Evolutionary conservation across 92 coral and sea anemone species (phyloP).

Genomic region (Parazoanthus atlanticus): DNA sequence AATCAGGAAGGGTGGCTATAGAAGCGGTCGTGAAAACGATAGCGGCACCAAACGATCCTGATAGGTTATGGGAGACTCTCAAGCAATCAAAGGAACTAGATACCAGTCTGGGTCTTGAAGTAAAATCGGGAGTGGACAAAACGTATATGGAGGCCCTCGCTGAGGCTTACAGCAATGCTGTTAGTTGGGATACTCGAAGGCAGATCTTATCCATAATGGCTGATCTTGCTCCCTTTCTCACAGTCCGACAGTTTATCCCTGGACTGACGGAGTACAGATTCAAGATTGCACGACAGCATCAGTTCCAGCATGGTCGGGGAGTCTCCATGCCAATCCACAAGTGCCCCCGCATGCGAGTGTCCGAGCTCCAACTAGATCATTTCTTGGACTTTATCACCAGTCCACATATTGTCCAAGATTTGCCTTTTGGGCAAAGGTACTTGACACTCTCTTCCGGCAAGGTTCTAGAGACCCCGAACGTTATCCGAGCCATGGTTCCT

Average conservation of each 20-base stretch:
- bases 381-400: conserved; percentile 58
- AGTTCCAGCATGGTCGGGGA: no score
- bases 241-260: no score
- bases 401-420: conserved; percentile 56
- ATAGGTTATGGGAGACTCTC: conserved; percentile 11
- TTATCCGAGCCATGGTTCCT: no score
- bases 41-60: neutral
- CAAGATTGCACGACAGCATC: no score
- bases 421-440: conserved; percentile 57
- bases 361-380: conserved; percentile 42
- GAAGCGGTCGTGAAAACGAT: conserved; percentile 14
- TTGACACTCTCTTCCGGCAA: conserved; percentile 45
- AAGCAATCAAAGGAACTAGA: conserved; percentile 14
- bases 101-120: neutral
- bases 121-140: neutral
- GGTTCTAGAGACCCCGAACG: conserved; percentile 35
- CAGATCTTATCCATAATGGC: conserved; percentile 4
- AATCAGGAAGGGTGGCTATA: neutral
- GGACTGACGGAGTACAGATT: no score
- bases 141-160: neutral
- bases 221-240: no score
- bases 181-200: neutral
- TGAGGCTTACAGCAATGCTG: neutral
- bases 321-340: no score
- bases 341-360: no score